Conservation (phyloP, 2,797 vertebrate species). For the Hafferia zeledoni region DNA sequence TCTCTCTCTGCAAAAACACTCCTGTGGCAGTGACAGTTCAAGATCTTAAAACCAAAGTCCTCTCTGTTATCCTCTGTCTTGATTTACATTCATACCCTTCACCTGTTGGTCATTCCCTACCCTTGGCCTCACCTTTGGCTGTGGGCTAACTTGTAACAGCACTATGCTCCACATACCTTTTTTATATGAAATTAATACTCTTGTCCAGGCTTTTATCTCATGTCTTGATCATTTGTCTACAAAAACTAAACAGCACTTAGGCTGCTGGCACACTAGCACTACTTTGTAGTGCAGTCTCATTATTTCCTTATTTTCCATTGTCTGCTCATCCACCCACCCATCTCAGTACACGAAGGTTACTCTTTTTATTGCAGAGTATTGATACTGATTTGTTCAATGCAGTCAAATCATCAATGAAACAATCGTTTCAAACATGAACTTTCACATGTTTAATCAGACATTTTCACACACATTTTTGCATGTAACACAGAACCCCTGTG, state of each 20-base stretch:
- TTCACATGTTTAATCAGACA: background rate
- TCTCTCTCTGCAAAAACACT: background rate
- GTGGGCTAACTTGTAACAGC: background rate
- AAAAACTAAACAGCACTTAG: background rate
- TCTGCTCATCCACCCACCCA: background rate
- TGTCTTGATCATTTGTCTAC: background rate
- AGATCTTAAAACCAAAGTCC: background rate
- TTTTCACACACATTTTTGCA: background rate
- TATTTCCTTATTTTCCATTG: background rate
- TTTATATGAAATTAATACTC: background rate
- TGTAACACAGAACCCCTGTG: background rate
- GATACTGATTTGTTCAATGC: background rate
- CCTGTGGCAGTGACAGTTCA: background rate
- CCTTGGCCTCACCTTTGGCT: background rate
- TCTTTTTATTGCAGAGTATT: background rate
- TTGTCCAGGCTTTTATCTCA: background rate
- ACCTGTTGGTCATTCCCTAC: background rate
- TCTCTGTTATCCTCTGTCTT: background rate
- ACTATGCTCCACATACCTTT: background rate
- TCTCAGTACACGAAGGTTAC: background rate
- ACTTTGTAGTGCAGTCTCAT: background rate
- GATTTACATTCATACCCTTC: background rate
- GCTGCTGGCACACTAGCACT: background rate
- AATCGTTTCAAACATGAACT: background rate
- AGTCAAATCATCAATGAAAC: background rate